Evolutionary conservation across 2,113 vertebrate genomes (phyloP).

Genomic region (Myrmecophaga tridactyla): DNA sequence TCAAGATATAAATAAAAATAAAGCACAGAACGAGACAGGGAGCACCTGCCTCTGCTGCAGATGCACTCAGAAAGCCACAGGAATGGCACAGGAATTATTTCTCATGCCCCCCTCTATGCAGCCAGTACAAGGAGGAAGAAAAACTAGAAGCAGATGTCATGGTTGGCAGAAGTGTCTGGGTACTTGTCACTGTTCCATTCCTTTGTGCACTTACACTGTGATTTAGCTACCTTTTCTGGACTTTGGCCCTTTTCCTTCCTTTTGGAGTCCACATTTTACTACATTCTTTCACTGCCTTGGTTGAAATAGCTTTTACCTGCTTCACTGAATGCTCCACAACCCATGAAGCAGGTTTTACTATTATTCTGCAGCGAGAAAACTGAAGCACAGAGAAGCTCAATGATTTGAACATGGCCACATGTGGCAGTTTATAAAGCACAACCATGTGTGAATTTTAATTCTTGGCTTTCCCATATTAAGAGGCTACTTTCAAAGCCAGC

Average conservation of each 20-base stretch:
- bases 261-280: not conserved
- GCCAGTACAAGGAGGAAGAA: not conserved
- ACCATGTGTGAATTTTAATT: not conserved
- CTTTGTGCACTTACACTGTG: not conserved
- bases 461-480: not conserved
- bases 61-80: rapidly evolving
- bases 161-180: not conserved
- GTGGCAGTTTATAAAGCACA: not conserved
- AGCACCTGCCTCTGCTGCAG: not conserved
- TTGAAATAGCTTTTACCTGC: not conserved
- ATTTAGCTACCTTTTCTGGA: not conserved
- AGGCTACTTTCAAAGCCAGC: not conserved
- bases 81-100: too few relatives aligned
- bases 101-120: not conserved
- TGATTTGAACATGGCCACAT: not conserved
- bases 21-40: not conserved
- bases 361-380: not conserved
- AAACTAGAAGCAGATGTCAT: not conserved
- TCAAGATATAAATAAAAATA: not conserved
- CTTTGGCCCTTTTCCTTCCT: not conserved
- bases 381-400: not conserved
- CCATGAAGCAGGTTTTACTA: not conserved
- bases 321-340: not conserved
- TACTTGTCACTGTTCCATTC: not conserved
- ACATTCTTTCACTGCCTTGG: not conserved